These are phyloP conservation scores for Nannospalax galili DNA, from an alignment of 2,113 vertebrate genomes.

Conservation along the genomic window DNA sequence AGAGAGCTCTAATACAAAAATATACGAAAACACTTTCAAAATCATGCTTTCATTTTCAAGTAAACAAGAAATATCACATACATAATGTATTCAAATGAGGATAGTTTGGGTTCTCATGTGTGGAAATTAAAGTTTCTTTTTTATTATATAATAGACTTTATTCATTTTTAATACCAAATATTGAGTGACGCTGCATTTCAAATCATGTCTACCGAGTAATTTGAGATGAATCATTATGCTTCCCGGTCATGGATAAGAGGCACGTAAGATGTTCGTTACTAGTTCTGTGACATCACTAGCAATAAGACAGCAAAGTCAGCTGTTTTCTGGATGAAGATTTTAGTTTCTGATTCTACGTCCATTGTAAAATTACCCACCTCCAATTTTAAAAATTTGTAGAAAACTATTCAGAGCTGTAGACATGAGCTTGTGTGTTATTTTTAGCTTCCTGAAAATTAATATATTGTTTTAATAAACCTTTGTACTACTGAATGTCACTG, in stretches of 20 bases:
- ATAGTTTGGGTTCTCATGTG: neutral
- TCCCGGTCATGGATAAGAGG: neutral
- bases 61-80: neutral
- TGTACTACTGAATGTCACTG: slow-evolving; percentile 8
- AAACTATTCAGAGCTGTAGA: slow-evolving; percentile 36
- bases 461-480: slow-evolving; percentile 79
- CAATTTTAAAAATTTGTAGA: slow-evolving; percentile 14
- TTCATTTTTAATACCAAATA: neutral
- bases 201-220: neutral
- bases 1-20: too few species aligned
- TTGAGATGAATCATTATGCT: neutral
- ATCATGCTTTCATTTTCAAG: neutral
- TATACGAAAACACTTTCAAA: slow-evolving; percentile 22
- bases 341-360: slow-evolving; percentile 23
- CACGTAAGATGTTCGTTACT: neutral
- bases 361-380: slow-evolving; percentile 15
- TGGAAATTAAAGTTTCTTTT: neutral
- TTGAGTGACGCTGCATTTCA: neutral
- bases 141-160: neutral
- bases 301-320: neutral
- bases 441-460: slow-evolving; percentile 70
- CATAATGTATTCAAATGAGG: neutral
- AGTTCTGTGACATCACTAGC: neutral
- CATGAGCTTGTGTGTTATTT: slow-evolving; percentile 67
- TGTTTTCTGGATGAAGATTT: neutral